Evolutionary conservation across 2,113 vertebrate genomes (phyloP).

Genomic region (Prochilodus magdalenae): DNA sequence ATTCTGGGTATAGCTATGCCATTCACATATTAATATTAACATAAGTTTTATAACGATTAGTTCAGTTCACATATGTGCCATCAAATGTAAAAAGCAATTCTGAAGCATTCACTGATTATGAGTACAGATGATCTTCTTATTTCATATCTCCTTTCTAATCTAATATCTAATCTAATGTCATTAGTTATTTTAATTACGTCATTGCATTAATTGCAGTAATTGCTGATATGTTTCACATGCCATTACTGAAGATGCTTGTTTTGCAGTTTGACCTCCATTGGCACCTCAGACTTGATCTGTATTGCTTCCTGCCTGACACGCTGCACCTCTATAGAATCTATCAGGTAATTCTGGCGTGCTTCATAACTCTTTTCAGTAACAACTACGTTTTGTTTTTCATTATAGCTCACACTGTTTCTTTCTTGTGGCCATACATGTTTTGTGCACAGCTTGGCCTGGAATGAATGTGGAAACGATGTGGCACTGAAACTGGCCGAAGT

Average conservation of each 20-base stretch:
- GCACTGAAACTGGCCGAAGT: constrained; percentile 73
- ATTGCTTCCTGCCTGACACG: constrained; percentile 74
- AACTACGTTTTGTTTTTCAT: neutral
- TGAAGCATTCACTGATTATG: too few relatives aligned
- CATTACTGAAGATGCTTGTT: neutral
- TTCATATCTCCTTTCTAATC: too few relatives aligned
- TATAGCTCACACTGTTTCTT: neutral
- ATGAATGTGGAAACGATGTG: constrained; percentile 81
- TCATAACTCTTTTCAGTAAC: neutral
- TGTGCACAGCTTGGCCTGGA: constrained; percentile 86
- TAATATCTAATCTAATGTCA: neutral
- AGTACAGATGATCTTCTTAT: too few relatives aligned
- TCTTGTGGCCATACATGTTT: neutral
- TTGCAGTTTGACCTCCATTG: constrained; percentile 73
- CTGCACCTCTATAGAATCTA: constrained; percentile 81
- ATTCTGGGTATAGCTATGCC: neutral
- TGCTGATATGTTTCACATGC: neutral
- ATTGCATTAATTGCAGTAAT: neutral
- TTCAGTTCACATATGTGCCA: neutral
- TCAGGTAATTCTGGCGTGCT: constrained; percentile 72
- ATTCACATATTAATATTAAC: neutral
- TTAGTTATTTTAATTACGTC: too few relatives aligned
- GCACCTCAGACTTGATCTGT: constrained; percentile 63
- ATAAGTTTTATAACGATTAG: neutral
- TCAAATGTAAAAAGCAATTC: neutral